Percentiles rank a stretch among this genome's conserved stretches.
These are phyloP conservation scores for Microtus richardsoni DNA, from an alignment of 2,113 vertebrate genomes.

Conservation along the genomic window DNA sequence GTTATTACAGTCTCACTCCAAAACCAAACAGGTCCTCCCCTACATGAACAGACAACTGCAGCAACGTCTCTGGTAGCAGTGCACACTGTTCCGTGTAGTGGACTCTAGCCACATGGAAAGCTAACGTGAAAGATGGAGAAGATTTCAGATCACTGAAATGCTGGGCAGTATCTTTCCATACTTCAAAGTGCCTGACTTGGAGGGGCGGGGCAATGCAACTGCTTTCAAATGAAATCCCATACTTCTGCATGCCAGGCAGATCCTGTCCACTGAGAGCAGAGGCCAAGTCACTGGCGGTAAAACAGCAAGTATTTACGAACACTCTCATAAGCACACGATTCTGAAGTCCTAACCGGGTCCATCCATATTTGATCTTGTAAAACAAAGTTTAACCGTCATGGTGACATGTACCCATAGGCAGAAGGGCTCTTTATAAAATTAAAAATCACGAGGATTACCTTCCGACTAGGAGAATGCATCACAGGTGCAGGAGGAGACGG, in stretches of 20 bases:
- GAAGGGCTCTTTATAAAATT: constrained; percentile 50
- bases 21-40: constrained; percentile 22
- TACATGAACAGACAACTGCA: neutral
- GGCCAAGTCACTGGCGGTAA: constrained; percentile 4
- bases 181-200: neutral
- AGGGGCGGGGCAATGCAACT: neutral
- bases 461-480: constrained; percentile 99
- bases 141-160: constrained; percentile 21
- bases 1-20: constrained; percentile 44
- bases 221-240: constrained; percentile 19
- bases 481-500: constrained; percentile 98
- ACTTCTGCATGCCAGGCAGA: constrained; percentile 1
- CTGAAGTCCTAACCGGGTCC: neutral
- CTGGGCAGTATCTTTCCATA: constrained; percentile 29
- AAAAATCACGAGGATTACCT: constrained; percentile 82
- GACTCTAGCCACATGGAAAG: neutral
- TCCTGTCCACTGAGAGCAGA: constrained; percentile 17
- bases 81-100: neutral
- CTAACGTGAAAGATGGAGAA: constrained; percentile 34
- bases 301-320: constrained; percentile 11
- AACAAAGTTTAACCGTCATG: neutral
- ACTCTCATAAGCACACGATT: constrained; percentile 10
- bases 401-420: neutral
- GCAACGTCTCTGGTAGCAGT: constrained; percentile 1
- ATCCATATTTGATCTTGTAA: constrained; percentile 18